Conservation (phyloP, 2,888 invertebrate genomes). For the Matsumyia berberina region DNA sequence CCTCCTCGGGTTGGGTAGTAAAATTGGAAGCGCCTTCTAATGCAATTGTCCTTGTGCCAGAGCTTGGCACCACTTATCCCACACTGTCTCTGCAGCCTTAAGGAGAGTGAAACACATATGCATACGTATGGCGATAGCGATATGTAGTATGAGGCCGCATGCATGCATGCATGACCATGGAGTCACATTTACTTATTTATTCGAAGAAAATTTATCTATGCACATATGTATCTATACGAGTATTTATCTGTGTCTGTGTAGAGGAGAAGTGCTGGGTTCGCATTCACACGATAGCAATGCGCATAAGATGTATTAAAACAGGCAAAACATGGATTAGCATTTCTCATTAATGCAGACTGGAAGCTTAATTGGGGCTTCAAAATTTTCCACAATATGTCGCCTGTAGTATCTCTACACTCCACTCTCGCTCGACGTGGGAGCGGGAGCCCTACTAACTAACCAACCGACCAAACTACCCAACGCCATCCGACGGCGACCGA, state of each 20-base stretch:
- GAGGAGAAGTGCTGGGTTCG: constrained; percentile 29
- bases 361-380: constrained; percentile 79
- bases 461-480: constrained; percentile 11
- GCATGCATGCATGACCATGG: constrained; percentile 74
- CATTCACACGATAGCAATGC: constrained; percentile 64
- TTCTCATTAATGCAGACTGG: constrained; percentile 79
- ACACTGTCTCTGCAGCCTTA: constrained; percentile 58
- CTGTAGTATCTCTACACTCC: constrained; percentile 46
- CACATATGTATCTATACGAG: constrained; percentile 6
- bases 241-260: constrained; percentile 34
- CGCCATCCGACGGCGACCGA: constrained; percentile 15
- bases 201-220: constrained; percentile 70
- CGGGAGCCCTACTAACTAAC: constrained; percentile 34
- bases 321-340: constrained; percentile 79
- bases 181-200: constrained; percentile 73
- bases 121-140: constrained; percentile 47
- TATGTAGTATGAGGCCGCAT: constrained; percentile 53
- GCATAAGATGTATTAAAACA: constrained; percentile 75
- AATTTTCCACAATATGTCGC: constrained; percentile 75
- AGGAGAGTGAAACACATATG: constrained; percentile 56
- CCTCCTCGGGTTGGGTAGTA: constrained; percentile 25
- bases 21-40: constrained; percentile 53
- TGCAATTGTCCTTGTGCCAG: constrained; percentile 57
- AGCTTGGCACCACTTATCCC: neutral
- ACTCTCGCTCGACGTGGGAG: constrained; percentile 11